Evolutionary conservation across 2,113 vertebrate genomes (phyloP), one percentile per base, ranked within the genome.

Genomic region (Monopterus albus): DNA sequence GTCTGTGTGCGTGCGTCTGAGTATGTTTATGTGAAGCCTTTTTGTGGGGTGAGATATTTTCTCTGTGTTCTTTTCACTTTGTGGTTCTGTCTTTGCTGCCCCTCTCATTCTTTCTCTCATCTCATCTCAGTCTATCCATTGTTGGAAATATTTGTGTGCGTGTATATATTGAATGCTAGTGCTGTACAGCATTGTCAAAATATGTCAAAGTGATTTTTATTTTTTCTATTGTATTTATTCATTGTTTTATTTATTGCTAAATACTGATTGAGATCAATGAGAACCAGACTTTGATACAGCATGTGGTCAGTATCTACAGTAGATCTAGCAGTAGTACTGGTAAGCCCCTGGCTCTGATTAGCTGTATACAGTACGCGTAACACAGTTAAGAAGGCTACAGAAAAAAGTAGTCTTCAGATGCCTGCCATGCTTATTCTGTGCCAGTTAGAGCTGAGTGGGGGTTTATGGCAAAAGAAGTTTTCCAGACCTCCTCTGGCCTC

Each of bases 11-110:
- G 52, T 36, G 31, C 17, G 50, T 77, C 67, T 74, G 65, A 57
- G 43, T 53, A 55, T 28, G 57, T 38, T 49, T 42, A 33, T 43
- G 70, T 28, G 20, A 52, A 75, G 75, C 62, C 67, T 85, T 87
- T 80, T 62, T 52, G 38, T 50, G 72, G 33, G 46, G 56, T 66
- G 43, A 61, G 63, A 46, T 72, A 49, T 23, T 61, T 55, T 70
- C 7, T 60, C n/a, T 69, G 18, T 50, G 50, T 56, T 39, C 26
- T 75, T 81, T 67, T 51, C 50, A 46, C 62, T 71, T 43, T 53
- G 47, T 78, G 31, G 40, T 29, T 75, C 55, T 49, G 25, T 72
- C 55, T 79, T 36, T 66, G 43, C 72, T 70, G 6, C 49, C 3
- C 40, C 36, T 73, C 56, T 40, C 49, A 46, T 58, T 14, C 71